Evolutionary conservation across 2,888 invertebrate genomes (phyloP), one percentile per base, ranked within the genome.

Genomic region (Helleia helle): DNA sequence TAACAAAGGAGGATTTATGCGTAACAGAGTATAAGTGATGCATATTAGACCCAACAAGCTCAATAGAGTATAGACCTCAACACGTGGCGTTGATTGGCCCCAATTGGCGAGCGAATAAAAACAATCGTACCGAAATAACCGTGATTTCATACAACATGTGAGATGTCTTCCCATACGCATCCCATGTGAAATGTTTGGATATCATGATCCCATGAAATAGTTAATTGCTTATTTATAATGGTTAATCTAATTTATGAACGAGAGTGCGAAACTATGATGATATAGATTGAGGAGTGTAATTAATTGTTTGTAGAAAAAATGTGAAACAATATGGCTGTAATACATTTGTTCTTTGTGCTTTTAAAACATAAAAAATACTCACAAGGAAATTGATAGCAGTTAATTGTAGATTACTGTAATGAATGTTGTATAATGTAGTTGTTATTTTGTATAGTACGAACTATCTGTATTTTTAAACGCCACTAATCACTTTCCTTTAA

Each of bases 51-150:
- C 57, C 64, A 70, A 73, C 62, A 67, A 71, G 71, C 72, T 75
- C 67, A 77, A 75, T 76, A n/a, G n/a, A n/a, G n/a, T n/a, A n/a
- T n/a, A 63, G 72, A 61, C 55, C 70, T 69, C 62, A 79, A 80
- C 84, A 83, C 84, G 84, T 84, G 83, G 73, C 80, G 64, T 58
- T 84, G 83, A 84, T 84, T 83, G 84, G 73, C 81, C 83, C 65
- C 84, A 84, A 84, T 84, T 84, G 84, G 81, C 80, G 77, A 72
- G 64, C 81, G 75, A 84, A 84, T 84, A 83, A 84, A 84, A 84
- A 84, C 83, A 83, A 83, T 81, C 74, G 76, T 76, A 76, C 75
- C 80, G 83, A 84, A 84, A 84, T 84, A 84, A 72, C 81, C 76
- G 83, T 84, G 84, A 84, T 84, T 84, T 83, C 83, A 84, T 84